Evolutionary conservation across 2,797 vertebrate species (phyloP), one percentile per base, ranked within the genome.

Genomic region (Thamnophis elegans): DNA sequence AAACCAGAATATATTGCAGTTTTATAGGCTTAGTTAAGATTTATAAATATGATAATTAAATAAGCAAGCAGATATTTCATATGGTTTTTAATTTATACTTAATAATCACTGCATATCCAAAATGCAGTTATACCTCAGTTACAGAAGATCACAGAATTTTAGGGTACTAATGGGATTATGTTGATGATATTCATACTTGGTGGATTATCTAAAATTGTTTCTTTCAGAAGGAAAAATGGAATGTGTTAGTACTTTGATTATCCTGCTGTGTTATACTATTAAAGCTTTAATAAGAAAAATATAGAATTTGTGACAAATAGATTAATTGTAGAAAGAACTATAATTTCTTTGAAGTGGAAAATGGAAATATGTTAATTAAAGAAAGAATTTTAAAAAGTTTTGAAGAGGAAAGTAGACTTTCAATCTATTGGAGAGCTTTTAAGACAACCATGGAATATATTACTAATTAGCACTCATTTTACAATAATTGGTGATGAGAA

Each of bases 351-450:
- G 1, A 87, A 91, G n/a, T 68, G 51, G n/a, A 87, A 87, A 91
- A 91, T 87, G 4, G 59, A 85, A 85, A 85, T 42, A 25, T 47
- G 90, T 65, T 65, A 91, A 65, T 85, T 58, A 59, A 51, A 51
- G 55, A 85, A 91, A n/a, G 11, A 85, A 91, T 65, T 91, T 53
- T 11, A 20, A 91, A 91, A 65, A 54, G 47, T 53, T 91, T 87
- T 53, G 3, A 87, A 91, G n/a, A 42, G 28, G n/a, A 91, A 68
- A 87, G 55, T 87, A 12, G 59, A 58, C 18, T 59, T 56, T 91
- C 22, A 36, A 51, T 18, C n/a, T 65, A 12, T 42, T 20, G 32
- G 55, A 55, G 4, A 42, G 6, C 9, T 47, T 20, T 60, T 86
- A 91, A 85, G 56, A 28, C 7, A 87, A 65, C 25, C 22, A 18